Evolutionary conservation across 2,797 vertebrate genomes (phyloP).

Genomic region (Morelia viridis): DNA sequence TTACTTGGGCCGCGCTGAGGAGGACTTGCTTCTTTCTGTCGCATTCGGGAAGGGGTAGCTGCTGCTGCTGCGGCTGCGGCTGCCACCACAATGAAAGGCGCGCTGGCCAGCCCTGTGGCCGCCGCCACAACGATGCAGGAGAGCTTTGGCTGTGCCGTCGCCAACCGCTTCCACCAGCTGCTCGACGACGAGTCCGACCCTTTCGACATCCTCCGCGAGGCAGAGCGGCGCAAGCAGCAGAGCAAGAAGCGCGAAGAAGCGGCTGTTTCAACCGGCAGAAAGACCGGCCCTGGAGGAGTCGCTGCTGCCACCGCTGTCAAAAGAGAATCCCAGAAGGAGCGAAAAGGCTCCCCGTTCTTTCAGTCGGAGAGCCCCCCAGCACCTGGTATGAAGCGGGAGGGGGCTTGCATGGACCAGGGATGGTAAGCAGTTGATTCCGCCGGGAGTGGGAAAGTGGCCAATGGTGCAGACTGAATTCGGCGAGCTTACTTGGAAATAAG

Average conservation of each 20-base stretch:
- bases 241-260: constrained; percentile 58
- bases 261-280: constrained; percentile 51
- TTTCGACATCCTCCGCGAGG: constrained; percentile 83
- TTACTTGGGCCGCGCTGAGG: accelerated
- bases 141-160: constrained; percentile 82
- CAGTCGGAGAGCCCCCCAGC: constrained; percentile 30
- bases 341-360: constrained; percentile 44
- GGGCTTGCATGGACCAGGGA: background rate
- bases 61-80: background rate
- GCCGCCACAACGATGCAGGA: constrained; percentile 70
- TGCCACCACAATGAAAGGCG: constrained; percentile 55
- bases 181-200: constrained; percentile 90
- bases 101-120: constrained; percentile 52
- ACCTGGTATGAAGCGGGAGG: background rate
- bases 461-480: background rate
- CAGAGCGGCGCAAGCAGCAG: constrained; percentile 67
- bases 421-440: background rate
- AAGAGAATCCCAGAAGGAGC: constrained; percentile 83
- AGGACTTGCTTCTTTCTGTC: background rate
- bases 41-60: constrained; percentile 15
- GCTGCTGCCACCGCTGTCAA: constrained; percentile 49
- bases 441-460: background rate
- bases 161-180: constrained; percentile 88
- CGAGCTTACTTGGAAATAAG: background rate
- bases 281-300: constrained; percentile 27